Conservation (phyloP, 2,888 invertebrate species). For the Barypeithes pellucidus region DNA sequence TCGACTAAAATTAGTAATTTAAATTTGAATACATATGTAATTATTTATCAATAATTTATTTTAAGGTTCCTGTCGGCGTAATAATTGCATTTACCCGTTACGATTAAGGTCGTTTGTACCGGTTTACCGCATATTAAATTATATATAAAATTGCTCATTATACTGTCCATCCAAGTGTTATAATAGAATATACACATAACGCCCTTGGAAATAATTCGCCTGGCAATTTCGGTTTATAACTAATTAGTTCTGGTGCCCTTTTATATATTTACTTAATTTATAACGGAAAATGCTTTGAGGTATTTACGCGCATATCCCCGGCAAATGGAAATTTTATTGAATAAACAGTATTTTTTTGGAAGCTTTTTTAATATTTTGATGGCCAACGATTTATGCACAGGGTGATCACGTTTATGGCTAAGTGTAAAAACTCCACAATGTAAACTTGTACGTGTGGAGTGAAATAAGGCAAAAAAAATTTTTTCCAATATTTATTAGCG, state of each 20-base stretch:
- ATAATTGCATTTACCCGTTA: constrained; percentile 22
- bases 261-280: neutral
- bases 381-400: no score
- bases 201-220: constrained; percentile 2
- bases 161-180: constrained; percentile 8
- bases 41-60: no score
- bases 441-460: no score
- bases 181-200: constrained; percentile 11
- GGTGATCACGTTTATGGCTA: no score
- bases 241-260: constrained; percentile 1
- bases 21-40: no score
- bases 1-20: no score
- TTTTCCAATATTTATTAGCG: no score
- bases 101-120: neutral
- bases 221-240: neutral
- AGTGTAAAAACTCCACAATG: no score
- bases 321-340: no score
- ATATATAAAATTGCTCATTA: constrained; percentile 26
- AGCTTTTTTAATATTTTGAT: no score
- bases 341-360: no score
- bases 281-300: neutral
- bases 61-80: neutral
- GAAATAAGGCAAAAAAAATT: no score
- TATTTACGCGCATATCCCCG: neutral
- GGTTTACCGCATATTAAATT: constrained; percentile 18